Base-by-base conservation (phyloP, 1,140 invertebrate species). In the Danaus melanippus region DNA sequence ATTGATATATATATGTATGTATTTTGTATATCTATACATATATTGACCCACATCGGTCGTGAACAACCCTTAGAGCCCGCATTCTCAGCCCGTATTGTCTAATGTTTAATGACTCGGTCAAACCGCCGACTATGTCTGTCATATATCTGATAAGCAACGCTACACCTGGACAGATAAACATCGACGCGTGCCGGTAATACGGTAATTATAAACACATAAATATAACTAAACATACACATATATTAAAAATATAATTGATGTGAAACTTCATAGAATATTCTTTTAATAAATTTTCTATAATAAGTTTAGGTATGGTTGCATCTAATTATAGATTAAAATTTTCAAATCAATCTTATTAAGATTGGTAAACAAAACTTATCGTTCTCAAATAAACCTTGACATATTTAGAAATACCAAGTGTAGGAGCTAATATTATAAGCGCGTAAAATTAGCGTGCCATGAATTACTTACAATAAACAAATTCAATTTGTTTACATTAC, bases 41-140 rank as follows among this genome's bases (percentile, higher is more conserved):
- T 32, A 50, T 46, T 9, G n/a, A 15, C 44, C 44, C 44, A 11
- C 41, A 40, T 50, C 21, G 42, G 21, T 10, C 42, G 39, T 40
- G 12, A 15, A n/a, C 12, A 17, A 46, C 21, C 11, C 15, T 15
- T 15, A 11, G 44, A 32, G 17, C 60, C 60, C 60, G 56, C 51
- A 62, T 62, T n/a, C 21, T 15, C 17, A 12, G 43, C 56, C 56
- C 60, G 39, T 58, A 53, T 42, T 15, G 11, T 42, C 40, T 63
- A 63, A 63, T 62, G 58, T 63, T 58, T 56, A 63, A 57, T 58
- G 62, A 48, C 40, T 47, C 39, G 62, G 58, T 65, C 62, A 52
- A 52, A 50, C 62, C 40, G 66, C 59, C 57, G 66, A 59, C 46
- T 67, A 55, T 46, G 51, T 46, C 44, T 42, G 12, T 43, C 42